These are phyloP conservation scores for Sphenopsis melanotis DNA, from an alignment of 2,797 vertebrate genomes.

Conservation along the genomic window DNA sequence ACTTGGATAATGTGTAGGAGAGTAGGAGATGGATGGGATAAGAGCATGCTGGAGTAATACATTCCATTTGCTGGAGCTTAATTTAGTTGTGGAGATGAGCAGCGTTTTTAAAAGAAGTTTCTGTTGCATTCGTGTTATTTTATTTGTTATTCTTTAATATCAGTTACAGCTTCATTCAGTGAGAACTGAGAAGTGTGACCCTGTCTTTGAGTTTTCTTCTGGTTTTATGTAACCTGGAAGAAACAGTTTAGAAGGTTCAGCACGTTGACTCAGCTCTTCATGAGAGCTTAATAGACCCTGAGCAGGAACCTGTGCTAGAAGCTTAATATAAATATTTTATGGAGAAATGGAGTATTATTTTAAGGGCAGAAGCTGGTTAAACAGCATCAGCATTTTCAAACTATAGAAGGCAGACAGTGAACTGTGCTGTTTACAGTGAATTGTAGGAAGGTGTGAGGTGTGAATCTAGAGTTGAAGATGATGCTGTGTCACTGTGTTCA, in stretches of 20 bases:
- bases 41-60: not conserved
- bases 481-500: not conserved
- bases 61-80: not conserved
- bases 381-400: conserved; percentile 23
- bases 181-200: not conserved
- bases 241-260: not conserved
- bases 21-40: not conserved
- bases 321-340: conserved; percentile 42
- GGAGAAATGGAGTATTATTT: not conserved
- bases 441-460: not conserved
- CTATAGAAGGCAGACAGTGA: not conserved
- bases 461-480: not conserved
- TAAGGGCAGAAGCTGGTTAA: conserved; percentile 6
- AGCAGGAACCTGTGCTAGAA: conserved; percentile 17
- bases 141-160: not conserved
- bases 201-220: not conserved
- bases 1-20: not conserved
- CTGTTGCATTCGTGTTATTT: not conserved
- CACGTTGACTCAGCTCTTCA: conserved; percentile 2
- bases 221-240: not conserved
- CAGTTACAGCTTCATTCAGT: not conserved
- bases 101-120: not conserved
- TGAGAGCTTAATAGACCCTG: not conserved
- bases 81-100: not conserved
- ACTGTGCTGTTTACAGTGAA: not conserved